These are phyloP conservation scores for Ictidomys tridecemlineatus DNA, from an alignment of 2,113 vertebrate genomes.

Conservation along the genomic window DNA sequence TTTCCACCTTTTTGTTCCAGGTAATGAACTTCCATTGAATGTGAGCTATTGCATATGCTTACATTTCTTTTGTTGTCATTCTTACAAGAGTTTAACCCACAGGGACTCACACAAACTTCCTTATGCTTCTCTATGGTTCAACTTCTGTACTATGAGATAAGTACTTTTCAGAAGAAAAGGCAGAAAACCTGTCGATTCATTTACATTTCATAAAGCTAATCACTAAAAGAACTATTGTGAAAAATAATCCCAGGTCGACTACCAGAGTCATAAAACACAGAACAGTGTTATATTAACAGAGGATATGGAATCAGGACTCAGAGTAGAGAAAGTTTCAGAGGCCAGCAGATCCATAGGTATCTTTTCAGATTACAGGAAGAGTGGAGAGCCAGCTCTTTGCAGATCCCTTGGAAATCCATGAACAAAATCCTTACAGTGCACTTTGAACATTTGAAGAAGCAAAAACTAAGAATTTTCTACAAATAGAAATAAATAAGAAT, in stretches of 20 bases:
- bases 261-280: neutral
- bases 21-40: neutral
- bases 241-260: neutral
- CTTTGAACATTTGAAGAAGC: conserved; percentile 23
- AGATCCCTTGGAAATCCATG: neutral
- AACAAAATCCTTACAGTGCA: neutral
- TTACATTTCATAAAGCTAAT: neutral
- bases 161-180: neutral
- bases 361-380: neutral
- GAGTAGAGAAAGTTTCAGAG: neutral
- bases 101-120: neutral
- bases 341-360: neutral
- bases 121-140: neutral
- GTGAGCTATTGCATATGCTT: neutral
- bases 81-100: neutral
- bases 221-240: neutral
- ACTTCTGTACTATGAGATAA: neutral
- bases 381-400: neutral
- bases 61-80: neutral
- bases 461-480: conserved; percentile 6
- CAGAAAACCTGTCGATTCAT: neutral
- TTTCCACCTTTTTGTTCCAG: neutral
- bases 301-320: neutral
- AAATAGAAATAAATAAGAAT: conserved; percentile 21
- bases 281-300: neutral